Conservation (phyloP, 2,888 invertebrate genomes). For the Galerucella calmariensis region DNA sequence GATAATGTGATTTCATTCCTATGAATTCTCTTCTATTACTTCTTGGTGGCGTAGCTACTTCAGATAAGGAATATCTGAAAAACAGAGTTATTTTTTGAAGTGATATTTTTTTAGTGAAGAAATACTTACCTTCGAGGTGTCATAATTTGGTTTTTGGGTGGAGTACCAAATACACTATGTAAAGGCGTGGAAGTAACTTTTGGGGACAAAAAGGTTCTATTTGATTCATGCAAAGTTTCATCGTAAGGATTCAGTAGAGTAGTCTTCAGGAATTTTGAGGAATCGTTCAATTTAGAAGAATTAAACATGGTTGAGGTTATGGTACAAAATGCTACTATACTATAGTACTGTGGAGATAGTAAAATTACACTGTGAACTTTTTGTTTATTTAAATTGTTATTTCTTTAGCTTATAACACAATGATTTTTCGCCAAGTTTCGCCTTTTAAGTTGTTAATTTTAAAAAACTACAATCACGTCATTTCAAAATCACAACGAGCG, state of each 20-base stretch:
- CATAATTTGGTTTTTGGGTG: constrained; percentile 46
- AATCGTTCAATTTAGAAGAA: constrained; percentile 38
- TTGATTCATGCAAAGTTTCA: constrained; percentile 41
- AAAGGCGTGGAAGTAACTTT: constrained; percentile 53
- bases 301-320: constrained; percentile 44
- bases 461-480: constrained; percentile 42
- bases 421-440: constrained; percentile 11
- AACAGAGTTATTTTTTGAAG: constrained; percentile 13
- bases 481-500: constrained; percentile 41
- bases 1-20: constrained; percentile 44
- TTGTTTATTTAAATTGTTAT: background rate
- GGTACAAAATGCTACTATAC: background rate
- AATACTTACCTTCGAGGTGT: constrained; percentile 49
- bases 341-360: background rate
- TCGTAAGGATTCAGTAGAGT: constrained; percentile 33
- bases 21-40: constrained; percentile 29
- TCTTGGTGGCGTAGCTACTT: constrained; percentile 47
- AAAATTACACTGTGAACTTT: background rate
- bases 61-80: constrained; percentile 53
- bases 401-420: background rate
- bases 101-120: constrained; percentile 3
- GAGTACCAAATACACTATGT: constrained; percentile 45
- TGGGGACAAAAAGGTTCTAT: constrained; percentile 40
- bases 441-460: constrained; percentile 17
- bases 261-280: constrained; percentile 35